A percentile compares a stretch with the other conserved stretches of the same genome.
Conservation (phyloP, 2,113 vertebrate genomes). For the Psilopogon haemacephalus region DNA sequence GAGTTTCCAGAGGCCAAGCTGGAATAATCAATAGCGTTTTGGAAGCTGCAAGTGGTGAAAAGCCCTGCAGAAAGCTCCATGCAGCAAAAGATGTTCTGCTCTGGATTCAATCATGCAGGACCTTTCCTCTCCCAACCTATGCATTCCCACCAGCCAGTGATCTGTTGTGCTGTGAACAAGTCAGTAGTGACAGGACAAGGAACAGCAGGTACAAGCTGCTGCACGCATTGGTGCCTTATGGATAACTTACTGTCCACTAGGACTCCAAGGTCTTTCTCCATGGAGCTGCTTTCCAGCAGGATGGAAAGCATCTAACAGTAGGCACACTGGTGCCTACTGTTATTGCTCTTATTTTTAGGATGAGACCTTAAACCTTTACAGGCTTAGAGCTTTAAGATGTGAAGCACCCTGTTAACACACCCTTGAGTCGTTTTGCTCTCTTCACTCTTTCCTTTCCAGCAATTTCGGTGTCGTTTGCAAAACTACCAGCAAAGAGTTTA, state of each 20-base stretch:
- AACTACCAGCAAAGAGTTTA: background rate
- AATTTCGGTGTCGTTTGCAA: slow-evolving; percentile 5
- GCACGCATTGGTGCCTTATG: too few relatives aligned
- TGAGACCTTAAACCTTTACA: background rate
- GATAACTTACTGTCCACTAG: too few relatives aligned
- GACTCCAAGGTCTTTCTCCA: too few relatives aligned
- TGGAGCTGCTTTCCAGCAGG: too few relatives aligned
- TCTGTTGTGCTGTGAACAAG: background rate
- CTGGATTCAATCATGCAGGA: background rate
- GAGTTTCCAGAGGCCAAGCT: background rate
- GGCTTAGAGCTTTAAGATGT: background rate
- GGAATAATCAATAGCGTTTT: background rate
- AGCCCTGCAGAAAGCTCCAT: background rate
- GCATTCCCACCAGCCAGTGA: accelerated
- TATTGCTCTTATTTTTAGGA: background rate
- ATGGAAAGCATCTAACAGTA: too few relatives aligned
- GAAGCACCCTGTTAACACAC: background rate
- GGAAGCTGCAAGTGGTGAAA: background rate
- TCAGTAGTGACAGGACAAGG: background rate
- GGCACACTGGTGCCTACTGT: too few relatives aligned
- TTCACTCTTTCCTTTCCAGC: background rate
- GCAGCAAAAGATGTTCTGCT: background rate
- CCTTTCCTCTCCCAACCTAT: background rate
- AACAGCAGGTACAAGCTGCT: too few relatives aligned
- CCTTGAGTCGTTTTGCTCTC: background rate